phyloP scores from a whole-genome alignment of 2,113 vertebrate genomes.

The Osmerus mordax region DNA sequence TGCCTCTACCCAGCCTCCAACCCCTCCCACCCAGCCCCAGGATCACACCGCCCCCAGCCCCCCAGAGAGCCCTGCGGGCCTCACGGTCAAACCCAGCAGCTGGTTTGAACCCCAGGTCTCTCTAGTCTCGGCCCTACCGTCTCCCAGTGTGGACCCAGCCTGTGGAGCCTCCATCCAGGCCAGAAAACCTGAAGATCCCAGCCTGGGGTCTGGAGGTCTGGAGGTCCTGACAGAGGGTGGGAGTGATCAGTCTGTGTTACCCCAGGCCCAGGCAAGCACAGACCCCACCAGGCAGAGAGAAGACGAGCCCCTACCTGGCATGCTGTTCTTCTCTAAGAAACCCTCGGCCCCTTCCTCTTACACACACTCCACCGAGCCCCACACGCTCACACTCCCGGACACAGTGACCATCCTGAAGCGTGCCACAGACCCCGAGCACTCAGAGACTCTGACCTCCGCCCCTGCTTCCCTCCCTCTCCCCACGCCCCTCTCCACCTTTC shows the following conservation, averaged over 20 bases:
- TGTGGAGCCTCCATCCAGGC: constrained; percentile 1
- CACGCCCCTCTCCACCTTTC: neutral
- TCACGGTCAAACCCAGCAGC: neutral
- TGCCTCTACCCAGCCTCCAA: neutral
- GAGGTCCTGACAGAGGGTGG: constrained; percentile 2
- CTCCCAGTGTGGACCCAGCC: neutral
- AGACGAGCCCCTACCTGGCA: constrained; percentile 81
- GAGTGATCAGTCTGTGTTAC: constrained; percentile 4
- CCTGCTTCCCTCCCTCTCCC: neutral
- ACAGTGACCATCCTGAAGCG: neutral
- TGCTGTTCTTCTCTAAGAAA: constrained; percentile 76
- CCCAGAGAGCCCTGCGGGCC: neutral
- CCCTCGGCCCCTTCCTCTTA: constrained; percentile 6
- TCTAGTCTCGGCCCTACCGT: neutral
- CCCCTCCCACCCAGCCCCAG: constrained; percentile 14
- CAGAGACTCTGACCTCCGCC: constrained; percentile 6
- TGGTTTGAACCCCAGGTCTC: constrained; percentile 7
- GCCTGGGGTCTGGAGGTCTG: neutral
- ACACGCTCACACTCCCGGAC: neutral
- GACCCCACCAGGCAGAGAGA: constrained; percentile 34
- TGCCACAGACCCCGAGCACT: neutral
- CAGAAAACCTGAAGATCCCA: neutral
- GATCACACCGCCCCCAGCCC: neutral
- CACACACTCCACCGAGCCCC: neutral
- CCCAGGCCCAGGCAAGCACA: constrained; percentile 2